Percentiles rank a stretch among this genome's conserved stretches.
phyloP scores from a whole-genome alignment of 2,888 invertebrate species.

The Melieria picta region DNA sequence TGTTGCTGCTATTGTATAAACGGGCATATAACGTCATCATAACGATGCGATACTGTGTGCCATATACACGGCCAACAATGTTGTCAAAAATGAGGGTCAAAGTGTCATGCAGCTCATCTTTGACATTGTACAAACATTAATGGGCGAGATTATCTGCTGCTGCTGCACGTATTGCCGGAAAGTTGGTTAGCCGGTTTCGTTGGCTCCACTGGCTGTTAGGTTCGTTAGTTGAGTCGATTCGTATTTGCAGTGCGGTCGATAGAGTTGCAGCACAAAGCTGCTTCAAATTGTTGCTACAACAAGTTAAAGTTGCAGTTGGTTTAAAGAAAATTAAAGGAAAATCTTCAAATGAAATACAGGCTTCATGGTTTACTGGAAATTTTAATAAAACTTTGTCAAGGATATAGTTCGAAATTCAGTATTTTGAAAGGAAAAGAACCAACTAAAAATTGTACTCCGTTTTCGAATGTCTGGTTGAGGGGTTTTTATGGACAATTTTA shows the following conservation, averaged over 20 bases:
- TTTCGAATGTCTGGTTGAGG: no score
- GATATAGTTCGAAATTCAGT: no score
- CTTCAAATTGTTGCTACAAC: no score
- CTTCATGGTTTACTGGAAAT: no score
- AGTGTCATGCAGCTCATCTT: slow-evolving; percentile 32
- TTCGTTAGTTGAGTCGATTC: slow-evolving; percentile 1
- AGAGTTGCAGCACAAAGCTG: no score
- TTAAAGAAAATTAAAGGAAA: no score
- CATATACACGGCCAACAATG: slow-evolving; percentile 15
- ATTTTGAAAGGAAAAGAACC: no score
- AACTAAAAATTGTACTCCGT: no score
- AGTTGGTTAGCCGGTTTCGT: neutral
- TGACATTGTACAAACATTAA: slow-evolving; percentile 30
- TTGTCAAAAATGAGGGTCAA: slow-evolving; percentile 37
- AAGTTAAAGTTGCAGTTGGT: no score
- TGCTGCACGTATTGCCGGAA: neutral
- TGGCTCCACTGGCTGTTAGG: slow-evolving; percentile 5
- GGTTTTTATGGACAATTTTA: no score
- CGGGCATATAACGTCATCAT: slow-evolving; percentile 22
- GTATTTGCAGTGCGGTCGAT: neutral
- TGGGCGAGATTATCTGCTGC: slow-evolving; percentile 26
- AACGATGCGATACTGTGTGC: slow-evolving; percentile 21
- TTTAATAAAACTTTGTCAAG: no score
- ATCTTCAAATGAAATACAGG: no score
- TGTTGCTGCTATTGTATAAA: slow-evolving; percentile 17